Evolutionary conservation across 2,113 vertebrate species (phyloP).

Genomic region (Anoura caudifer): DNA sequence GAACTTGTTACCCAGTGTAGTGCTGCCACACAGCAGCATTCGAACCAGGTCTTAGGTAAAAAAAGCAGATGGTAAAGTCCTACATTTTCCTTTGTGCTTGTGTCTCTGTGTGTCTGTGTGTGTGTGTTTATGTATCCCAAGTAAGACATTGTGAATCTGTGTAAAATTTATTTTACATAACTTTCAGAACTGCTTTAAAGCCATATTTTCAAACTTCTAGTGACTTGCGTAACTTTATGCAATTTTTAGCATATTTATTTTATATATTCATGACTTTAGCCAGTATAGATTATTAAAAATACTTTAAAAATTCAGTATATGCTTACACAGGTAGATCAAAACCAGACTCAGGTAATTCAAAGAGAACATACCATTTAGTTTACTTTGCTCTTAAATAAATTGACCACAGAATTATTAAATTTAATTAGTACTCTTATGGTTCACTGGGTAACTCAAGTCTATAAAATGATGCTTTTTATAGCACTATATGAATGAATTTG

Average conservation of each 20-base stretch:
- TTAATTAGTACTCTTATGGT: neutral
- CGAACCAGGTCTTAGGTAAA: neutral
- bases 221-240: neutral
- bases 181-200: neutral
- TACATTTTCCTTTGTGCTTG: neutral
- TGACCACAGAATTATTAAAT: neutral
- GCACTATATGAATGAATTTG: neutral
- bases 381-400: neutral
- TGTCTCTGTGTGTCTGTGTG: neutral
- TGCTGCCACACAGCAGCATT: neutral
- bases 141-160: neutral
- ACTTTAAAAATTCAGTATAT: neutral
- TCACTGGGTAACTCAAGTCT: neutral
- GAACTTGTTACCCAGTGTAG: neutral
- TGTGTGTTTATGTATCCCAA: neutral
- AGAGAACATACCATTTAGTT: neutral
- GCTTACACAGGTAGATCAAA: neutral
- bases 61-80: neutral
- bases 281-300: neutral
- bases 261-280: neutral
- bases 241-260: neutral
- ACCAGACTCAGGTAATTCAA: neutral
- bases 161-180: conserved; percentile 7
- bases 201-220: neutral
- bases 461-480: neutral